phyloP scores from a whole-genome alignment of 2,113 vertebrate genomes.

The Oncorhynchus keta region DNA sequence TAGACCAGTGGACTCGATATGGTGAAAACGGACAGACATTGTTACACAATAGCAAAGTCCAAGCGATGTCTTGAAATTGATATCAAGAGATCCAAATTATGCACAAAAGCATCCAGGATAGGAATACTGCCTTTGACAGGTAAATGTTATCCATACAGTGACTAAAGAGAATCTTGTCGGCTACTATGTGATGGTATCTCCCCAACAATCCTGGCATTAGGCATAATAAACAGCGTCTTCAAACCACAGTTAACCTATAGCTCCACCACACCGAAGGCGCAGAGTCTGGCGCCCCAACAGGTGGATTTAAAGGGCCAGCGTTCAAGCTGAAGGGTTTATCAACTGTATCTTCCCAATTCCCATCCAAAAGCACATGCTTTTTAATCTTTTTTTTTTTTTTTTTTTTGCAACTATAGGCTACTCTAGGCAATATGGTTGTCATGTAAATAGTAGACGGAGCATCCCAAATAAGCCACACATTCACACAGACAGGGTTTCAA shows the following conservation, averaged over 20 bases:
- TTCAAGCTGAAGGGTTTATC: not conserved
- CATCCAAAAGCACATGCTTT: no score
- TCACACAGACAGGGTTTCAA: no score
- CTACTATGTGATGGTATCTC: conserved; percentile 4
- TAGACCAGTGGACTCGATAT: conserved; percentile 3
- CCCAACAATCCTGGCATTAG: conserved; percentile 15
- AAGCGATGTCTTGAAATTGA: not conserved
- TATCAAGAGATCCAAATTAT: not conserved
- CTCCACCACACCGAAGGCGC: conserved; percentile 26
- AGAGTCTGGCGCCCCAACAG: conserved; percentile 56
- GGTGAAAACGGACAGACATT: conserved; percentile 8
- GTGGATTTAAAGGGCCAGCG: conserved; percentile 62
- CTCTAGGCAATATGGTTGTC: no score
- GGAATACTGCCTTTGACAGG: not conserved
- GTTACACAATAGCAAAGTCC: not conserved
- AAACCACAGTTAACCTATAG: conserved; percentile 34
- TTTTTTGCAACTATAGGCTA: no score
- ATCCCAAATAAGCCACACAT: no score
- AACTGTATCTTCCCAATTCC: no score
- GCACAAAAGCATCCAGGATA: conserved; percentile 25
- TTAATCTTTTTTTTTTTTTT: no score
- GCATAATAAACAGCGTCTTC: conserved; percentile 8
- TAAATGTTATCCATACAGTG: not conserved
- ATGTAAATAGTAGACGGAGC: no score
- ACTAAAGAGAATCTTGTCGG: conserved; percentile 15